Conservation (phyloP, 2,888 invertebrate genomes). For the Dysmachus trigonus region DNA sequence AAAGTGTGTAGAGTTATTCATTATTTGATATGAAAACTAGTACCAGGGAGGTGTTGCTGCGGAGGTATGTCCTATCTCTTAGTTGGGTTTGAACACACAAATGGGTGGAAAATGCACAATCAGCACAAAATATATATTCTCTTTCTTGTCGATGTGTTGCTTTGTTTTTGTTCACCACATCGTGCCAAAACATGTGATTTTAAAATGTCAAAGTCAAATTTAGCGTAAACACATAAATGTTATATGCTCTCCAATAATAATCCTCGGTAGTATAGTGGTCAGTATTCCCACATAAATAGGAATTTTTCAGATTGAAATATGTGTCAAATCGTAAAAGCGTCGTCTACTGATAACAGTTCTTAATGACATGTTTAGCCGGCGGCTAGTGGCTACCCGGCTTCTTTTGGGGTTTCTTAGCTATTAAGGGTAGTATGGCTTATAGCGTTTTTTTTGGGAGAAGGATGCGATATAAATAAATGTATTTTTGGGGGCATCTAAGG, state of each 20-base stretch:
- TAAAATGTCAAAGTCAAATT: slow-evolving; percentile 26
- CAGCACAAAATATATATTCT: neutral
- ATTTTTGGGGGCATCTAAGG: neutral
- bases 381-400: neutral
- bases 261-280: neutral
- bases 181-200: slow-evolving; percentile 32
- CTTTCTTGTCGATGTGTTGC: slow-evolving; percentile 26
- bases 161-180: slow-evolving; percentile 34
- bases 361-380: neutral
- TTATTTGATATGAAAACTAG: slow-evolving; percentile 7
- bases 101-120: neutral
- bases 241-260: neutral
- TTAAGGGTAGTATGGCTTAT: neutral
- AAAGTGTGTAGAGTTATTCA: slow-evolving; percentile 24
- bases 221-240: neutral
- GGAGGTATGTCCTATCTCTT: neutral
- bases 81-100: neutral
- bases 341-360: neutral
- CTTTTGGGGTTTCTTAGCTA: neutral
- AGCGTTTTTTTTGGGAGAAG: neutral
- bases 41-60: neutral
- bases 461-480: neutral
- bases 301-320: neutral
- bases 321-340: neutral
- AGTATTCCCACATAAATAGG: neutral